Evolutionary conservation across 2,888 invertebrate genomes (phyloP), one percentile per base, ranked within the genome.

Genomic region (Aromia moschata): DNA sequence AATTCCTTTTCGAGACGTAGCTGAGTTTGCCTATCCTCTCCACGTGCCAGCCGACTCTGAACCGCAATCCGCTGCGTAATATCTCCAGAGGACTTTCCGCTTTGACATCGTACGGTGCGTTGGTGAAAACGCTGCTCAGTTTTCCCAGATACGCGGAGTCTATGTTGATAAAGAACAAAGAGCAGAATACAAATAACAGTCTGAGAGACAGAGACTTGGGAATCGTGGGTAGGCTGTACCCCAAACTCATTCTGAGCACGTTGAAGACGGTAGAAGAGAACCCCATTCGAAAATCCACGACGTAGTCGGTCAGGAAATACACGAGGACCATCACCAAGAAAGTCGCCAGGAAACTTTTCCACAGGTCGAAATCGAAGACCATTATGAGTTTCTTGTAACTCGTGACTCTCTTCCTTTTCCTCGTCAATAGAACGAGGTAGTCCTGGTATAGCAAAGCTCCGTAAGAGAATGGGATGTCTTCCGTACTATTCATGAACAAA

Each of bases 91-190:
- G 2, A 40, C 62, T 56, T 36, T 53, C 53, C 9, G 60, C 56
- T 2, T 56, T 54, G 10, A 36, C 10, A 15, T 66, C 65, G 36
- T 58, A 62, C 0, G 56, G 45, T 1, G 55, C 37, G 7, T 51
- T 43, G 0, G 64, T 62, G 17, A 70, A 67, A 14, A 68, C 59
- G 16, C 69, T 68, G 47, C 69, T 69, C 11, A 71, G 55, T 46
- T 69, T 70, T 1, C 70, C 64, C n/a, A 68, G 33, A 40, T 70
- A 71, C 2, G 67, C 59, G 1, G 68, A 47, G 30, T 65, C 65
- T 14, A 70, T 64, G 20, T 40, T 63, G 1, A 70, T 53, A 15
- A 56, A 60, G 38, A 62, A 68, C 1, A 67, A 40, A 0, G 56
- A 53, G 30, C 59, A 70, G 40, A 64, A 68, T 1, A 59, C 37